phyloP scores from a whole-genome alignment of 2,113 vertebrate species.

The Otocyon megalotis region DNA sequence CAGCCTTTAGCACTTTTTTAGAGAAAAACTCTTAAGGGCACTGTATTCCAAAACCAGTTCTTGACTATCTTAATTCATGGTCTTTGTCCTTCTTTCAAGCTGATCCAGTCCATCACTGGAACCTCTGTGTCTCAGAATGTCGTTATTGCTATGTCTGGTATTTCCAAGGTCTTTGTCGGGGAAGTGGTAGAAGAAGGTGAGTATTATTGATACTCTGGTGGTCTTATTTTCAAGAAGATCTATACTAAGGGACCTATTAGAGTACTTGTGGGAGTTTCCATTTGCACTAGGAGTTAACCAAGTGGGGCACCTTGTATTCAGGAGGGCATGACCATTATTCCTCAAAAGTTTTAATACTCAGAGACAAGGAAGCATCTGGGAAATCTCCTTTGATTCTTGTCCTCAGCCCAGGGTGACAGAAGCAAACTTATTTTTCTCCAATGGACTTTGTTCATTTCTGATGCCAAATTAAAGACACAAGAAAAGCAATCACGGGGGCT shows the following conservation, averaged over 20 bases:
- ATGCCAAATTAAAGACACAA: background rate
- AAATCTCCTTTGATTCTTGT: background rate
- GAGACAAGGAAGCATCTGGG: background rate
- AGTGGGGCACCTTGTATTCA: background rate
- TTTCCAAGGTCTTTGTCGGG: slow-evolving; percentile 96
- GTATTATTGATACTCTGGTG: slow-evolving; percentile 37
- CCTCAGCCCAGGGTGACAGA: background rate
- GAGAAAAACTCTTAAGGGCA: background rate
- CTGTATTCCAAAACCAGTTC: background rate
- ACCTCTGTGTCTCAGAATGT: slow-evolving; percentile 96
- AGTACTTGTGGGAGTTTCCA: background rate
- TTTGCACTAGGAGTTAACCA: background rate
- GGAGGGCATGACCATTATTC: background rate
- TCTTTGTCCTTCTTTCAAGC: slow-evolving; percentile 84
- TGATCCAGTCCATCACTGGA: slow-evolving; percentile 99
- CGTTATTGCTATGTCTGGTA: slow-evolving; percentile 97
- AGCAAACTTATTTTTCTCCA: background rate
- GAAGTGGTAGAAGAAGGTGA: slow-evolving; percentile 97
- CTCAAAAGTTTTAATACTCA: background rate
- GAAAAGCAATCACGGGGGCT: background rate
- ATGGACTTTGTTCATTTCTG: background rate
- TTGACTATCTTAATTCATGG: background rate
- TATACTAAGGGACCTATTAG: background rate
- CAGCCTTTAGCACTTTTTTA: background rate
- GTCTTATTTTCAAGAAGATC: background rate